Base-by-base conservation (phyloP, 2,797 vertebrate genomes). In the Ptychobarbus kaznakovi region DNA sequence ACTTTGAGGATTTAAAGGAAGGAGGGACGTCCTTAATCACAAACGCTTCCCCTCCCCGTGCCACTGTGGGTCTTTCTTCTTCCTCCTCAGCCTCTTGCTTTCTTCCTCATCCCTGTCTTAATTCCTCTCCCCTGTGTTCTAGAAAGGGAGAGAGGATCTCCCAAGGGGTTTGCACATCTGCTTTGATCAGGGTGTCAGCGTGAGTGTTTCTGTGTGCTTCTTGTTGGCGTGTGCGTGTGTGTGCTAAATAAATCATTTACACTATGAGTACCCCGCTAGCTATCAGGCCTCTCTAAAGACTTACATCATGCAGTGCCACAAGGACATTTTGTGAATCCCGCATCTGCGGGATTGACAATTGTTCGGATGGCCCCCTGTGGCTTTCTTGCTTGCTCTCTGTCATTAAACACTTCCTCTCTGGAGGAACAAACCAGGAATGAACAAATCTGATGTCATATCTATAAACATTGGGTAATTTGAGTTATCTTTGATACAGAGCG, bases 221-320 rank as follows among this genome's bases (percentile, higher is more conserved):
- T 87, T 5, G 38, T 79, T 10, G 25, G 69, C 40, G 9, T 9
- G 9, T 10, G 42, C 40, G 9, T 10, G 42, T 78, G 51, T 72
- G 86, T 84, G 73, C 56, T 88, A 90, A 88, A 88, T 85, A 82
- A 85, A 87, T 83, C 68, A 83, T 83, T 88, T 84, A 83, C 81
- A 72, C 75, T 51, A 86, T 49, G 76, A 81, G 86, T 82, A 89
- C 44, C 77, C 68, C 56, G 28, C 75, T 87, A 87, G 87, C 84
- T 91, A 91, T 88, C 88, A 91, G 84, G 79, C 87, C 87, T 86
- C 73, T 86, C 80, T 79, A 73, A 66, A 81, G 63, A 80, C 88
- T 91, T 90, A 89, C 90, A 91, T 92, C 90, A 90, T 90, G 89
- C 89, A 83, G 85, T 65, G 89, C 88, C 87, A 91, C 92, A 90